These are phyloP conservation scores for Aethes cnicana DNA, from an alignment of 2,888 invertebrate species.

Conservation along the genomic window DNA sequence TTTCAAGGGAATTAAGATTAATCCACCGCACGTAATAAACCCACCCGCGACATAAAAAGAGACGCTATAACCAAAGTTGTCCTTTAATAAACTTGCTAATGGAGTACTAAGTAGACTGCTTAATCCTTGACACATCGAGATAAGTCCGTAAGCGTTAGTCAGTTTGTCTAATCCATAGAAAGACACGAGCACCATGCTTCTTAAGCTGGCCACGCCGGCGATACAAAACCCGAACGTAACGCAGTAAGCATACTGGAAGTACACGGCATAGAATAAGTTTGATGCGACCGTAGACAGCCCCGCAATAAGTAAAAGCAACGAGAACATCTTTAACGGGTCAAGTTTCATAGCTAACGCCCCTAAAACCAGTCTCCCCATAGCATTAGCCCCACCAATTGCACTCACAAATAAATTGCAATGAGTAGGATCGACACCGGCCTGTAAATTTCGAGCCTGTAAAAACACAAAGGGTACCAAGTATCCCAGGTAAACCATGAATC, in stretches of 20 bases:
- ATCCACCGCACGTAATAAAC: slow-evolving; percentile 55
- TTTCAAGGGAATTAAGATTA: slow-evolving; percentile 54
- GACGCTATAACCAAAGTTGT: slow-evolving; percentile 50
- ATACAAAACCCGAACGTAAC: slow-evolving; percentile 60
- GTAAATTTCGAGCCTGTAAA: slow-evolving; percentile 56
- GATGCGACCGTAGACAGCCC: slow-evolving; percentile 58
- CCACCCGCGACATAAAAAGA: slow-evolving; percentile 62
- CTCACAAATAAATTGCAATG: slow-evolving; percentile 65
- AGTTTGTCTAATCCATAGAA: slow-evolving; percentile 69
- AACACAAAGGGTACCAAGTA: slow-evolving; percentile 67
- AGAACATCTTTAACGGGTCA: slow-evolving; percentile 51
- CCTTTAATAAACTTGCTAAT: slow-evolving; percentile 56
- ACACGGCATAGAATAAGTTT: slow-evolving; percentile 53
- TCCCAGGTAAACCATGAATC: slow-evolving; percentile 58
- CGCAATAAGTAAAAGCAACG: slow-evolving; percentile 42
- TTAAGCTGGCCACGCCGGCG: slow-evolving; percentile 53
- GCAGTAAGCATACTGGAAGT: slow-evolving; percentile 63
- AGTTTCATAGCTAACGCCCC: slow-evolving; percentile 58
- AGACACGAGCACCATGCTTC: slow-evolving; percentile 62
- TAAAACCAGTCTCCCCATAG: slow-evolving; percentile 54
- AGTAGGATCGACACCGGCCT: slow-evolving; percentile 49
- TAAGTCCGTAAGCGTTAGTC: slow-evolving; percentile 70
- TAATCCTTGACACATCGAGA: slow-evolving; percentile 67
- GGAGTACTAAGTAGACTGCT: slow-evolving; percentile 69
- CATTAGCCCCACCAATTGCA: slow-evolving; percentile 61